Evolutionary conservation across 2,888 invertebrate species (phyloP), one percentile per base, ranked within the genome.

Genomic region (Idaea biselata): DNA sequence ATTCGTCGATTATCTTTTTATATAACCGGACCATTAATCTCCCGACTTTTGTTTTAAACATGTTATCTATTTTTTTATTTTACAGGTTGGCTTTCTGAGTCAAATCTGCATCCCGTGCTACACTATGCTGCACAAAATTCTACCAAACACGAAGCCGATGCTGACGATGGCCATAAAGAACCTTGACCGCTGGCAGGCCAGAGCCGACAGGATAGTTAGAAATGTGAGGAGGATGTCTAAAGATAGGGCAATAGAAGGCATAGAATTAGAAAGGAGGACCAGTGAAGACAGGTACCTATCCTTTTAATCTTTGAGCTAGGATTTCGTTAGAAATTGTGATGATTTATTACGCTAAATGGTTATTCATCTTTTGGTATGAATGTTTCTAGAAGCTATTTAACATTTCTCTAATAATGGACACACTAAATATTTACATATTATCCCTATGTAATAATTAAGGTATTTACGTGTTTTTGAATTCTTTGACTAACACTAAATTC

Each of bases 21-120:
- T 25, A 1, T 25, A 25, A 1, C 25, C 25, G 1, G 5, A 25
- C 5, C 5, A n/a, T 14, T 44, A 44, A 44, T 44, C 44, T 8
- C 14, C 44, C 14, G 14, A 33, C 33, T 33, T 8, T 18, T 25
- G 4, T 6, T 58, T 6, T 44, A 3, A 56, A 16, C 25, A 2
- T 1, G 18, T 18, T 14, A 55, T 11, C 16, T 53, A 57, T 58
- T 25, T 25, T 25, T 5, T 25, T 3, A 25, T 4, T 55, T 80
- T 81, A 8, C 82, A 95, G 95, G 96, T 97, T 59, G 97, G 96
- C 0, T 97, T 97, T 80, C 86, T 97, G 63, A 95, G 93, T 66
- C 96, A 96, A 59, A 97, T 97, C 68, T 97, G 97, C 82, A 87
- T 97, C 56, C 97, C 97, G 0, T 97, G 97, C 83, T 97, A 97